Base-by-base conservation (phyloP, 2,797 vertebrate species). In the Myripristis jacobus region DNA sequence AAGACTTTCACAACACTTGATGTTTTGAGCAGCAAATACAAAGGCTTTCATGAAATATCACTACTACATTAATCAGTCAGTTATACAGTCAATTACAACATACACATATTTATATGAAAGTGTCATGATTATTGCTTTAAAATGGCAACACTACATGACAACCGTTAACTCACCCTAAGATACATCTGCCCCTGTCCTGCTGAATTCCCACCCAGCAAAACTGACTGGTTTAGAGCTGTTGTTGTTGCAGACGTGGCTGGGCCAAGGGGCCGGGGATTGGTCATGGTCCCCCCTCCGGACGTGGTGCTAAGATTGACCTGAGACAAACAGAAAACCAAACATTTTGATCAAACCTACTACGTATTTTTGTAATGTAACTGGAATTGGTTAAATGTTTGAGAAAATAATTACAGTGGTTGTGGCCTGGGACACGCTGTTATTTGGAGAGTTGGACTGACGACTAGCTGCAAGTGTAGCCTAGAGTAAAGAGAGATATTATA, bases 141-240 rank as follows among this genome's bases (percentile, higher is more conserved):
- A 50, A 64, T 50, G 2, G 1, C 73, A 25, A 75, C 5, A 13
- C 2, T 8, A 1, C 22, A 71, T 1, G 6, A 11, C 19, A 7
- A 1, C 24, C 38, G 70, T n/a, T 9, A 66, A 92, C 97, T 95
- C 92, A 98, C 97, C 92, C 97, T 94, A 54, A 99, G 94, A 83
- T 97, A 99, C 97, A 99, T 98, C 92, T 98, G 97, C 21, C 97
- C 96, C 85, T 97, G 97, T 0, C 95, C 97, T 0, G 97, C 93
- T 21, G 96, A 95, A 87, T 96, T 95, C 56, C 96, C 96, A 38
- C 97, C 95, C 56, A 99, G 94, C 21, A 99, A 88, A 83, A 99
- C 96, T 5, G 98, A 97, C 61, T 98, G 98, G 0, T 96, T 98
- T 75, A 99, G 93, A 24, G 96, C 94, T 1, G 96, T 95, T 48